These are phyloP conservation scores for Cabera pusaria DNA, from an alignment of 2,888 invertebrate genomes.

Conservation along the genomic window DNA sequence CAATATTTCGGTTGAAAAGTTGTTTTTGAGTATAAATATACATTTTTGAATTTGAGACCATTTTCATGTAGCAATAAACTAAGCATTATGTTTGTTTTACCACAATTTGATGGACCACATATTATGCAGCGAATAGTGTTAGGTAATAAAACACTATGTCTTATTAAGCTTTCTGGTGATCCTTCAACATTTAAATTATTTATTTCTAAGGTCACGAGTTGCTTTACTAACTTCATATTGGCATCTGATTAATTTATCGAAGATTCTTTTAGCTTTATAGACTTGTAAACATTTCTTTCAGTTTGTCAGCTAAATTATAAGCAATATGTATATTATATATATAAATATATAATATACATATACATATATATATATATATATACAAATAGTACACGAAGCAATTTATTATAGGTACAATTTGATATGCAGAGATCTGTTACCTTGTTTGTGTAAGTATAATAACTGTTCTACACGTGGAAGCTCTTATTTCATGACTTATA, in stretches of 20 bases:
- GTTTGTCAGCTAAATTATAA: too few relatives aligned
- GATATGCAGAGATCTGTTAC: too few relatives aligned
- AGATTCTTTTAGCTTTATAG: neutral
- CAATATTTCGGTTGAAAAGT: slow-evolving; percentile 14
- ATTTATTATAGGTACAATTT: too few relatives aligned
- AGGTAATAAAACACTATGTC: slow-evolving; percentile 23
- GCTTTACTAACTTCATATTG: slow-evolving; percentile 14
- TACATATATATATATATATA: too few relatives aligned
- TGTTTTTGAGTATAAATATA: slow-evolving; percentile 26
- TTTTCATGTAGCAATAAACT: slow-evolving; percentile 17
- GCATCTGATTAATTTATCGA: neutral
- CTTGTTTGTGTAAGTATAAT: too few relatives aligned
- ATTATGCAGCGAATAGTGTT: slow-evolving; percentile 25
- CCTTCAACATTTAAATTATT: slow-evolving; percentile 13
- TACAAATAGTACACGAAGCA: too few relatives aligned
- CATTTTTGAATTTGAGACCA: slow-evolving; percentile 16
- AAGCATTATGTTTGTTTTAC: slow-evolving; percentile 34
- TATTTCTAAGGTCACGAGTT: slow-evolving; percentile 15
- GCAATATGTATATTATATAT: too few relatives aligned
- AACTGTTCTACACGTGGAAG: too few relatives aligned
- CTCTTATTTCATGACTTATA: too few relatives aligned
- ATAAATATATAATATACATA: too few relatives aligned
- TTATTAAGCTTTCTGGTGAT: neutral
- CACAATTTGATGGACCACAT: slow-evolving; percentile 31
- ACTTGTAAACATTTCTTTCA: neutral